Evolutionary conservation across 2,888 invertebrate species (phyloP).

Genomic region (Xestia sexstrigata): DNA sequence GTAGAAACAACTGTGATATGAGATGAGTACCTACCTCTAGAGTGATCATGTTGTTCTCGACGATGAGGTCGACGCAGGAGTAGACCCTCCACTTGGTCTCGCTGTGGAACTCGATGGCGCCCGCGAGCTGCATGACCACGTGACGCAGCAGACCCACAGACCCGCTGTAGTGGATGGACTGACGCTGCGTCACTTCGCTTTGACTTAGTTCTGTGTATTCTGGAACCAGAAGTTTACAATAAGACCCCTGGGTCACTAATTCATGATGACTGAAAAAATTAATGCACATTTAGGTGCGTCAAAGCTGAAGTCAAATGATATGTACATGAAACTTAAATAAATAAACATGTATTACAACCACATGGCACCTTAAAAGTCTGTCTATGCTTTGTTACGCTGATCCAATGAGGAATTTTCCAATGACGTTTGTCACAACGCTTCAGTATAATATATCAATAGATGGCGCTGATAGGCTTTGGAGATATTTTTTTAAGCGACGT

Average conservation of each 20-base stretch:
- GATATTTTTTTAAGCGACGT: too few relatives aligned
- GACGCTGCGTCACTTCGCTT: conserved; percentile 97
- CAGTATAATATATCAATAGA: too few relatives aligned
- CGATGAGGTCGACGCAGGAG: conserved; percentile 94
- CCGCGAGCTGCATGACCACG: conserved; percentile 95
- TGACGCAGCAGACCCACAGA: conserved; percentile 93
- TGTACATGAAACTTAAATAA: too few relatives aligned
- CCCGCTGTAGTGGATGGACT: conserved; percentile 97
- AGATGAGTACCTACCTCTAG: conserved; percentile 92
- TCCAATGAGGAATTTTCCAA: too few relatives aligned
- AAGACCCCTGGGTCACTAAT: not conserved
- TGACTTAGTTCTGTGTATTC: conserved; percentile 99
- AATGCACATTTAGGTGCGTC: too few relatives aligned
- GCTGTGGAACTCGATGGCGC: conserved; percentile 91
- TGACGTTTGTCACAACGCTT: too few relatives aligned
- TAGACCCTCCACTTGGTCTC: conserved; percentile 95
- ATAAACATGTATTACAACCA: too few relatives aligned
- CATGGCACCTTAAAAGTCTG: too few relatives aligned
- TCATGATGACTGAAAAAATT: not conserved
- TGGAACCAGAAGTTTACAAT: conserved; percentile 72
- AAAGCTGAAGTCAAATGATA: too few relatives aligned
- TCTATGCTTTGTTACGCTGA: too few relatives aligned
- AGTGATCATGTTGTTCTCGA: conserved; percentile 95
- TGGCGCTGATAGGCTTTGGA: too few relatives aligned
- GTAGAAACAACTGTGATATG: too few relatives aligned